Evolutionary conservation across 2,888 invertebrate genomes (phyloP), one percentile per base, ranked within the genome.

Genomic region (Entomobrya multifasciata): DNA sequence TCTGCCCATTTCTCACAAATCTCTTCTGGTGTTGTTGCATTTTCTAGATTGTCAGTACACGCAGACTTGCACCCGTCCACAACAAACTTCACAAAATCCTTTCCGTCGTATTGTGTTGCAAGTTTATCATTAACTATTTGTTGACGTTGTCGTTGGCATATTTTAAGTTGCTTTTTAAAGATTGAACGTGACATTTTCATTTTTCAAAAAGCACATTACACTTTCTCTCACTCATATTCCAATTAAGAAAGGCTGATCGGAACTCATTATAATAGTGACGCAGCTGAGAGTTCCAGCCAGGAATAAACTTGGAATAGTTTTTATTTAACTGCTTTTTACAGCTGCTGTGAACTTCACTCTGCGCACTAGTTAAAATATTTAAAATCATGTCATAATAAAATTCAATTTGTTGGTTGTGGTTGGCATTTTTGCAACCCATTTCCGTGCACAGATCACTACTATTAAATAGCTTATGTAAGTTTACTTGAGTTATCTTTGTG

Each of bases 221-320:
- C 17, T 44, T 44, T 20, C 30, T 44, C 2, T 25, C 49, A 47
- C 36, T 47, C 20, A 22, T 8, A 11, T 5, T n/a, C 55, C 55
- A 49, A 10, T 5, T 8, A 3, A 6, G 1, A 52, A 15, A 44
- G n/a, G 4, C 6, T 17, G 25, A 13, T 52, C 55, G 22, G 22
- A 25, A 76, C 4, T 5, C 15, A 8, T 52, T 1, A 55, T 76
- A 76, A 5, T 2, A 5, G 25, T 76, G 49, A 25, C 49, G 52
- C 44, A 44, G 44, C 44, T 44, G 6, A 10, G 44, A 27, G 27
- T 76, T 76, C 76, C 52, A 76, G 4, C 52, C 76, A 22, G 76
- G 52, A 27, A 55, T 55, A 11, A n/a, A 55, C n/a, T n/a, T n/a
- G n/a, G n/a, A 15, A 55, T n/a, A n/a, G 5, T 17, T 4, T 55